phyloP scores from a whole-genome alignment of 2,113 vertebrate species.

The Chroicocephalus ridibundus region DNA sequence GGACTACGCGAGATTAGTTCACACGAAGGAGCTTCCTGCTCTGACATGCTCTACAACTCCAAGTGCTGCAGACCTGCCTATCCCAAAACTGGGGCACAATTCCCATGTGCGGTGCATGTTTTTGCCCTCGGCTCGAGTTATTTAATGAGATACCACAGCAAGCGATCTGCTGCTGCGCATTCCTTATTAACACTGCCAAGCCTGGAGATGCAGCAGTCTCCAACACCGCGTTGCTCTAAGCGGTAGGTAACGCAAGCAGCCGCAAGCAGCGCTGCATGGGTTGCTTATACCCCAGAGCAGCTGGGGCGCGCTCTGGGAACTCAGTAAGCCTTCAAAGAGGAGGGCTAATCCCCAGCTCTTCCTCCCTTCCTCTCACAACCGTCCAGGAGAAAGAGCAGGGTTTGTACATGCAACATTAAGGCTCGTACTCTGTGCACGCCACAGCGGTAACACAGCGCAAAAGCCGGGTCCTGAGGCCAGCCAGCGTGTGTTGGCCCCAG shows the following conservation, averaged over 20 bases:
- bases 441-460: background rate
- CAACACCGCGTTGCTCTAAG: background rate
- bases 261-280: background rate
- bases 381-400: background rate
- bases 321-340: background rate
- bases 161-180: background rate
- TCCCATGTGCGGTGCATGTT: background rate
- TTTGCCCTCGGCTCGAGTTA: background rate
- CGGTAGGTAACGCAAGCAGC: background rate
- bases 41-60: background rate
- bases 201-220: background rate
- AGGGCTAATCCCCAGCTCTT: background rate
- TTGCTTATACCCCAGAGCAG: background rate
- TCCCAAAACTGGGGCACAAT: background rate
- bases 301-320: background rate
- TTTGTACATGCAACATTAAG: accelerated
- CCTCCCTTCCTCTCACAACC: accelerated
- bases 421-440: accelerated
- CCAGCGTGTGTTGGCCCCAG: accelerated
- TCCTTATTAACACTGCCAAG: background rate
- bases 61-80: background rate
- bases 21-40: background rate
- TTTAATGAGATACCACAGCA: background rate
- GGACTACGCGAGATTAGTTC: background rate
- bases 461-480: background rate